Evolutionary conservation across 23 tunicate species (phyloP).

Genomic region (Trididemnum miniatum): DNA sequence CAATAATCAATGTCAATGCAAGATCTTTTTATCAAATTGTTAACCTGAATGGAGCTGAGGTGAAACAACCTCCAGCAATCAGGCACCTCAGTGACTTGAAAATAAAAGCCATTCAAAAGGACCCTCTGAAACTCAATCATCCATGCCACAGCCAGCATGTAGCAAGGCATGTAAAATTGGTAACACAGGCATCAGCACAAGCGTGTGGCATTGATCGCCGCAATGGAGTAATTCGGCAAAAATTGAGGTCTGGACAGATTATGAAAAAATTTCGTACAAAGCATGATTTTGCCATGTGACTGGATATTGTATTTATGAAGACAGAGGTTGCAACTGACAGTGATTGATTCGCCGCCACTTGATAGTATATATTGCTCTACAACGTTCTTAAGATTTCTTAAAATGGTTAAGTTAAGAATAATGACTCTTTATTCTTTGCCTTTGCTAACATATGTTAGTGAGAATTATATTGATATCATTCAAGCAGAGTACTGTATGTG

Average conservation of each 20-base stretch:
- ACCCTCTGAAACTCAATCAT: background rate
- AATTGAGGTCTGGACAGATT: conserved; percentile 6
- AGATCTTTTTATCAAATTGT: background rate
- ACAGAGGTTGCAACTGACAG: background rate
- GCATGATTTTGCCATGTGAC: background rate
- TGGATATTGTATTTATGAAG: background rate
- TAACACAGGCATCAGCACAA: conserved; percentile 4
- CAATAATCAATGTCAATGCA: background rate
- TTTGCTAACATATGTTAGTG: too few relatives aligned
- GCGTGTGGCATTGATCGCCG: background rate
- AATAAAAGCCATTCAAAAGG: conserved; percentile 12
- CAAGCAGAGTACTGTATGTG: too few relatives aligned
- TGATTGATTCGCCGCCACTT: background rate
- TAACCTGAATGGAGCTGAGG: too few relatives aligned
- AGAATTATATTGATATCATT: too few relatives aligned
- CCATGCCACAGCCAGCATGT: conserved; percentile 17
- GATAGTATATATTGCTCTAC: too few relatives aligned
- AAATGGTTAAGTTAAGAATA: background rate
- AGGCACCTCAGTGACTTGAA: background rate
- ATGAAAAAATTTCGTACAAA: conserved; percentile 12
- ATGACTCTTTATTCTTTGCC: too few relatives aligned
- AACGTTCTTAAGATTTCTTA: too few relatives aligned
- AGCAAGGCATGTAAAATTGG: conserved; percentile 19
- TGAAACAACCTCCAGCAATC: conserved; percentile 2
- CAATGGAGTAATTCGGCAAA: conserved; percentile 1